Conservation (phyloP, 2,113 vertebrate genomes). For the Solenodon paradoxus region DNA sequence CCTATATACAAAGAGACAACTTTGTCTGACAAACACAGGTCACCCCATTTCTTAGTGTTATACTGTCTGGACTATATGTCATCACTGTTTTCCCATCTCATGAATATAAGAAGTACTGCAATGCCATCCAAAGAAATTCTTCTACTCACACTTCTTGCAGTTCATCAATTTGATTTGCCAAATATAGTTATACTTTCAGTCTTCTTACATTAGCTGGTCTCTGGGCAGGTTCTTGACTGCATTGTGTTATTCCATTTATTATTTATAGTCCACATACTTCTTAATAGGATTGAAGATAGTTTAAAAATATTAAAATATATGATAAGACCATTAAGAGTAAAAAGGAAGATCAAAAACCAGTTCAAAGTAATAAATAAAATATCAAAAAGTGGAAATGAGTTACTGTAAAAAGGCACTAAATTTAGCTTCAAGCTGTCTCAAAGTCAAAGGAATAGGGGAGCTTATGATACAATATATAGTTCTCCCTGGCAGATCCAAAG, state of each 20-base stretch:
- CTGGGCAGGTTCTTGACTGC: neutral
- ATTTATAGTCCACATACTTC: conserved; percentile 22
- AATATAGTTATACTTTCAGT: neutral
- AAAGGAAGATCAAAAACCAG: conserved; percentile 23
- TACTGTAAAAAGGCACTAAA: conserved; percentile 25
- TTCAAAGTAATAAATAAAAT: conserved; percentile 48
- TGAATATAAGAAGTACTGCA: neutral
- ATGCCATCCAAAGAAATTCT: neutral
- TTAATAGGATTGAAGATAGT: conserved; percentile 19
- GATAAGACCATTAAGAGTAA: conserved; percentile 33
- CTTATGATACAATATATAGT: neutral
- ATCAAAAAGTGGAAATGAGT: conserved; percentile 28
- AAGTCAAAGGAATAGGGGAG: neutral
- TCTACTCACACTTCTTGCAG: neutral
- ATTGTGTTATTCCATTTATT: conserved; percentile 26
- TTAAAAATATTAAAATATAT: conserved; percentile 54
- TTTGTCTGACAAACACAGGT: neutral
- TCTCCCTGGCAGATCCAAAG: neutral
- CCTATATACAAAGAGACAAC: neutral
- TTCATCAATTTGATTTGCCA: neutral
- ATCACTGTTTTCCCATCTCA: neutral
- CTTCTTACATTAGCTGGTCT: neutral
- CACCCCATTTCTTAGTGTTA: neutral
- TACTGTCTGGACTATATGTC: neutral
- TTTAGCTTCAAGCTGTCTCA: conserved; percentile 25